Conservation (phyloP, 2,888 invertebrate species). For the Drosophila tripunctata region DNA sequence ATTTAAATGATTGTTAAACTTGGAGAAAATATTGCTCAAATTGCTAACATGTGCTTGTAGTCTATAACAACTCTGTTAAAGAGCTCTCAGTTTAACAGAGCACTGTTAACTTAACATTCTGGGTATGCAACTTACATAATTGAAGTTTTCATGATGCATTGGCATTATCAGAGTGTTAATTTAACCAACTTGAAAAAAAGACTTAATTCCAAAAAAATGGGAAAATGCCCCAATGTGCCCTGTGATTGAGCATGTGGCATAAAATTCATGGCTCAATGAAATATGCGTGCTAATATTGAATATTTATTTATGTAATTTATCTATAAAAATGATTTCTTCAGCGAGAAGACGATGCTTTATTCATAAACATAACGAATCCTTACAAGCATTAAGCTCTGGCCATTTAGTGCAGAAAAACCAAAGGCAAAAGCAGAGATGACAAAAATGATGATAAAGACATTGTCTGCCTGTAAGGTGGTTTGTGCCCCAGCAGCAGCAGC, state of each 20-base stretch:
- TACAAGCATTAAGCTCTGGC: conserved; percentile 22
- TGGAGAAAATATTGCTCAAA: too few species aligned
- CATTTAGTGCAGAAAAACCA: conserved; percentile 10
- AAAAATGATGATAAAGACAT: conserved; percentile 47
- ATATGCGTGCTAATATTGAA: conserved; percentile 1
- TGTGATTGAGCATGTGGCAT: neutral
- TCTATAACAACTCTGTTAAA: too few species aligned
- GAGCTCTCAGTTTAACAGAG: too few species aligned
- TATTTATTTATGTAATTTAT: conserved; percentile 16
- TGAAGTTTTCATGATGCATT: too few species aligned
- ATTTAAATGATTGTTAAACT: too few species aligned
- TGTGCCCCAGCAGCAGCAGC: conserved; percentile 8
- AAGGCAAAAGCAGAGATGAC: conserved; percentile 21
- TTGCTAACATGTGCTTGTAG: too few species aligned
- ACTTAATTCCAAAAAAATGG: too few species aligned
- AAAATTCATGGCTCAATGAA: neutral
- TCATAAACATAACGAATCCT: conserved; percentile 8
- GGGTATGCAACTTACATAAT: too few species aligned
- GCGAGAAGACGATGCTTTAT: conserved; percentile 4
- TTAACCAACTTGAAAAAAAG: too few species aligned
- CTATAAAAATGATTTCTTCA: conserved; percentile 3
- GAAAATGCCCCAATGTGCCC: too few species aligned
- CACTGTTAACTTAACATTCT: too few species aligned
- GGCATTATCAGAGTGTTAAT: too few species aligned
- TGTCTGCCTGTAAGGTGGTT: conserved; percentile 15